Evolutionary conservation across 2,797 vertebrate genomes (phyloP).

Genomic region (Numenius phaeopus): DNA sequence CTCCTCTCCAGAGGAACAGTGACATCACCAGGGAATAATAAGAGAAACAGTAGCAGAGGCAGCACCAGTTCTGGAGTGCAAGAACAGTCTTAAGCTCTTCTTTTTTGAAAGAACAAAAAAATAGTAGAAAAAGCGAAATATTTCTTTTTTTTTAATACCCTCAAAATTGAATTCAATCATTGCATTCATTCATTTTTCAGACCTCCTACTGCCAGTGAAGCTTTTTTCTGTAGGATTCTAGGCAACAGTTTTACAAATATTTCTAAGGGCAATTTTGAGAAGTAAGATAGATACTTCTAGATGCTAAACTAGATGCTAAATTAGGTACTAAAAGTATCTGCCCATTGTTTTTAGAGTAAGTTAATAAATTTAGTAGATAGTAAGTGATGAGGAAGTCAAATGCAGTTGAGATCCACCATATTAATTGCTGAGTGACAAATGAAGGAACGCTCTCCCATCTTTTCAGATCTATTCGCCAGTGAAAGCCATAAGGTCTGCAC

Average conservation of each 20-base stretch:
- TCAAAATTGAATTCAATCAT: background rate
- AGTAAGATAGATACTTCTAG: background rate
- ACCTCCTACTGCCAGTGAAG: background rate
- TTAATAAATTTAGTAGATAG: background rate
- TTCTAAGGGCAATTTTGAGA: background rate
- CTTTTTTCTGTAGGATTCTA: background rate
- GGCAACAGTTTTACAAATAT: background rate
- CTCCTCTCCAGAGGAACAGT: background rate
- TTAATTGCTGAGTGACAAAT: background rate
- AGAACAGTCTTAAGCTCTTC: background rate
- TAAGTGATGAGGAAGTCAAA: background rate
- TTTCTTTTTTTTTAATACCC: background rate
- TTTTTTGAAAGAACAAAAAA: background rate
- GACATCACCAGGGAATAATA: background rate
- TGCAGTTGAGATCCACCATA: background rate
- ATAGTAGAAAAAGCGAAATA: background rate
- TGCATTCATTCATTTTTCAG: background rate
- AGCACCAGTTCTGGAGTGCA: background rate
- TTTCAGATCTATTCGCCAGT: slow-evolving; percentile 11
- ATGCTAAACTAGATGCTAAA: background rate
- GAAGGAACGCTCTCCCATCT: background rate
- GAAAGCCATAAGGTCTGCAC: slow-evolving; percentile 64
- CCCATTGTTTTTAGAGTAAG: background rate
- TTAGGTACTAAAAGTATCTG: background rate
- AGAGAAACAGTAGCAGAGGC: background rate